Base-by-base conservation (phyloP, 2,113 vertebrate species). In the Triplophysa rosa region DNA sequence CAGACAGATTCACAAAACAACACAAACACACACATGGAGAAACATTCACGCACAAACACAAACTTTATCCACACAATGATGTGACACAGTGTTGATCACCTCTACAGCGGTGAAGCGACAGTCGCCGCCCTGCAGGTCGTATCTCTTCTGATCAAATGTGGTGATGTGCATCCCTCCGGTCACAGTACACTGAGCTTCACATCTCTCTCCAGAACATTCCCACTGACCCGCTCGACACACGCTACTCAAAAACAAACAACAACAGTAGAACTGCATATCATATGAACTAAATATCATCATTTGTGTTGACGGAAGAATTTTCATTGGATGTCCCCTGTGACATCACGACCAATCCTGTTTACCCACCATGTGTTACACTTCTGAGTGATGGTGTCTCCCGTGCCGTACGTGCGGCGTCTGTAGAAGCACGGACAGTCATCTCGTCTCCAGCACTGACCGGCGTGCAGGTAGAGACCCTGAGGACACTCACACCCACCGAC, bases 121-220 rank as follows among this genome's bases (percentile, higher is more conserved):
- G 66, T 91, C 88, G 54, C 76, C 0, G 0, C 94, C 89, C 0
- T 79, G 88, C 26, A 96, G 91, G 2, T 91, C 92, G 84, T 94
- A 98, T 82, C 90, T 90, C 83, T 91, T 95, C 84, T 89, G 89
- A 79, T 97, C 96, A 12, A 97, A 97, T 26, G 95, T 98, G 84
- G 91, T 63, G 52, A 95, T 93, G 80, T 97, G 95, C 2, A 91
- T 85, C 0, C 91, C 90, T 0, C 93, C 94, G 4, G 95, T 88
- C 74, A 98, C 84, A 0, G 75, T 67, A 42, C 96, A 96, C 84
- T 96, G 93, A 0, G 92, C 93, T 0, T 94, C 90, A 17, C 96
- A 97, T 4, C 61, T 92, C 66, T 94, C 93, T 80, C 82, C 89
- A 1, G 92, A 87, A 23, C 96, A 98, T 62, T 85, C 88, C 97